Evolutionary conservation across 2,113 vertebrate genomes (phyloP), one percentile per base, ranked within the genome.

Genomic region (Balaeniceps rex): DNA sequence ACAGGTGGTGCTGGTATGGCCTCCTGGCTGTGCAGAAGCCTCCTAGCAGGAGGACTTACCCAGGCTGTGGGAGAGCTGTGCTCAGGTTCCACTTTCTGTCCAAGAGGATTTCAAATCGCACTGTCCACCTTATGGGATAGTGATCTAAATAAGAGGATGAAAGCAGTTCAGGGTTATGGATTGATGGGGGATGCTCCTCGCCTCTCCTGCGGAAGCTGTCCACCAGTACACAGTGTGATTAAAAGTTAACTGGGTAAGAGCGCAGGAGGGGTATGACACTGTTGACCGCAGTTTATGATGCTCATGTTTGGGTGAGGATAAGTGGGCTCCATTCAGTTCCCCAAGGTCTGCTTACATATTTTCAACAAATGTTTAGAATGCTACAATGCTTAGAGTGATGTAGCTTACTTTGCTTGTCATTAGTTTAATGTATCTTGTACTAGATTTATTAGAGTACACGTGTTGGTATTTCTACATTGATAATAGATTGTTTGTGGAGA

Each of bases 191-290:
- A 47, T 0, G 2, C 42, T 54, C 34, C 54, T 52, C 9, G 2
- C 47, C 47, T 51, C 19, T 34, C 47, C 44, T 7, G 47, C 4
- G 2, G 58, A 28, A 71, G 29, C 71, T 60, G 44, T 60, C 76
- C 31, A 0, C 3, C 14, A 5, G 47, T 24, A 3, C 34, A 4
- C 16, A 33, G 5, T 0, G 6, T 11, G 40, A 13, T 78, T 58
- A 47, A 22, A 79, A 72, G 47, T 76, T 76, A 66, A 16, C 69
- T 64, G 81, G 55, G 34, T 34, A 17, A 46, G 72, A 57, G 66
- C 6, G 0, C 23, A 24, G 40, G 22, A 19, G 25, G 31, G 55
- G 7, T 58, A 12, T 24, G 51, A 33, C 8, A 5, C 49, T 57
- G 52, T 17, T 63, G 60, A 1, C 72, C 3, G 6, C 51, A 14